Evolutionary conservation across 2,888 invertebrate genomes (phyloP).

Genomic region (Onthophagus sagittarius): DNA sequence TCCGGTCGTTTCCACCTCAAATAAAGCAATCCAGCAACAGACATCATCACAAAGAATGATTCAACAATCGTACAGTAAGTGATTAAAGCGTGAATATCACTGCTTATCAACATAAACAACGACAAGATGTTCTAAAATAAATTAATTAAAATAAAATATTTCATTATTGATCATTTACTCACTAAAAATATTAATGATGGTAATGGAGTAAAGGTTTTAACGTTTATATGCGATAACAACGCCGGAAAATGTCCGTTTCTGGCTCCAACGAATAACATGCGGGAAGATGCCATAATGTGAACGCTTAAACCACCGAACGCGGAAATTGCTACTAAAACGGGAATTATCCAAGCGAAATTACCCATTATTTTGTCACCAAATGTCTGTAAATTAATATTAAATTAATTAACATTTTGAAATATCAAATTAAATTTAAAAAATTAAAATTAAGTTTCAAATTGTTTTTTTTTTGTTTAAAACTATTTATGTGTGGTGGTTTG

Average conservation of each 20-base stretch:
- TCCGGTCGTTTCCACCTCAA: conserved; percentile 76
- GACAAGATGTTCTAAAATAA: conserved; percentile 73
- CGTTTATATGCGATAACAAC: conserved; percentile 72
- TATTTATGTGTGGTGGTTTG: too few species aligned
- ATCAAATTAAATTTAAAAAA: neutral
- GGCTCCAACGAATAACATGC: conserved; percentile 89
- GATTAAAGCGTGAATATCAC: conserved; percentile 80
- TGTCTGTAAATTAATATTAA: conserved; percentile 57
- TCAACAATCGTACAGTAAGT: conserved; percentile 92
- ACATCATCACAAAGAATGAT: conserved; percentile 85
- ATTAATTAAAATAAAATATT: conserved; percentile 16
- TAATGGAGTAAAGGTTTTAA: conserved; percentile 71
- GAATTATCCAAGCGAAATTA: conserved; percentile 75
- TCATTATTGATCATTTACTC: conserved; percentile 37
- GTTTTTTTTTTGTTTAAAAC: too few species aligned
- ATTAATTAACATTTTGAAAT: neutral
- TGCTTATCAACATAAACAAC: conserved; percentile 77
- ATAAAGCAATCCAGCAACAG: conserved; percentile 81
- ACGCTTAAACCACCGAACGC: conserved; percentile 91
- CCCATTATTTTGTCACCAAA: conserved; percentile 78
- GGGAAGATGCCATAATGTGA: conserved; percentile 92
- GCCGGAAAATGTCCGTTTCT: conserved; percentile 85
- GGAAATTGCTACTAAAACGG: conserved; percentile 87
- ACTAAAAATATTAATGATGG: conserved; percentile 82
- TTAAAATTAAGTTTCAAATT: too few species aligned